phyloP scores from a whole-genome alignment of 1,140 invertebrate species.

The Cydia pomonella region DNA sequence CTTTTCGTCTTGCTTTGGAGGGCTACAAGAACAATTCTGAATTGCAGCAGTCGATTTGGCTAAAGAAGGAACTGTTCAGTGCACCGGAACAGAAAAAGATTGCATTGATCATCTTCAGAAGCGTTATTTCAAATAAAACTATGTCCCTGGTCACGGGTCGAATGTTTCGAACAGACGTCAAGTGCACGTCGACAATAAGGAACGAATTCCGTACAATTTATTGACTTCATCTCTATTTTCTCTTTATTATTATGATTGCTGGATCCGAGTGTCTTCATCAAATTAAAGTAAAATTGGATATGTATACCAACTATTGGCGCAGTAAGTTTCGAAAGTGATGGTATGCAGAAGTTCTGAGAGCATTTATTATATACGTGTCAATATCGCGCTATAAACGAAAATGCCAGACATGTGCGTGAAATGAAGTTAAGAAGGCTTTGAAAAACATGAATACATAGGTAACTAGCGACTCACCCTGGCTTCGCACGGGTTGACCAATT shows the following conservation, averaged over 20 bases:
- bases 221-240: background rate
- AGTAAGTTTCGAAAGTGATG: constrained; percentile 13
- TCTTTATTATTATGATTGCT: background rate
- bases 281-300: constrained; percentile 2
- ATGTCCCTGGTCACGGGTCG: constrained; percentile 8
- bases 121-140: constrained; percentile 14
- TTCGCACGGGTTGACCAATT: too few relatives aligned
- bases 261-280: background rate
- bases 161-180: background rate
- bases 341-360: background rate
- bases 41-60: background rate
- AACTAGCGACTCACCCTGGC: too few relatives aligned
- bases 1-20: background rate
- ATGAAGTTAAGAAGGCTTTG: too few relatives aligned
- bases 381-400: background rate
- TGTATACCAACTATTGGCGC: background rate
- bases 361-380: constrained; percentile 4
- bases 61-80: constrained; percentile 22
- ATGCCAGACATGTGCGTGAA: background rate
- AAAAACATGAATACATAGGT: background rate
- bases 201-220: constrained; percentile 2
- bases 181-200: background rate
- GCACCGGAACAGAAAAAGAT: constrained; percentile 1
- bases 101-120: constrained; percentile 11
- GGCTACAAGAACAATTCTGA: constrained; percentile 3